Conservation (phyloP, 2,113 vertebrate genomes). For the Dromaius novaehollandiae region DNA sequence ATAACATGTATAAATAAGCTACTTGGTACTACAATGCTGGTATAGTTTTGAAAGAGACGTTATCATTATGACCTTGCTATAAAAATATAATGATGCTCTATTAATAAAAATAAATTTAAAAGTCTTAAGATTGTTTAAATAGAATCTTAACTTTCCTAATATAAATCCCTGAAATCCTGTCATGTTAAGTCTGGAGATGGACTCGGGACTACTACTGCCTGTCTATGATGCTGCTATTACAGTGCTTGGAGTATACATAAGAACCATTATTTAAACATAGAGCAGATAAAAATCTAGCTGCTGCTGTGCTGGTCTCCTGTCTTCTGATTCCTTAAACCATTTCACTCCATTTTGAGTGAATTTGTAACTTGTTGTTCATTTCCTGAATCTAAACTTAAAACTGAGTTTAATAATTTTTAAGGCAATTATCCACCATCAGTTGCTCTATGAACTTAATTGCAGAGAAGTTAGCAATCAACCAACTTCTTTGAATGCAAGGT, state of each 20-base stretch:
- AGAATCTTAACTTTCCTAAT: neutral
- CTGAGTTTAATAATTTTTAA: neutral
- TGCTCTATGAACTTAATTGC: neutral
- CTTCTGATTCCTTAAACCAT: neutral
- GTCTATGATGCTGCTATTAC: neutral
- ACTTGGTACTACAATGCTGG: neutral
- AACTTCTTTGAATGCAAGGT: neutral
- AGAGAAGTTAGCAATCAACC: neutral
- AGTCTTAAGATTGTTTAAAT: neutral
- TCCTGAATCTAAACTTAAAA: neutral
- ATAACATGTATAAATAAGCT: neutral
- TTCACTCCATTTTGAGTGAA: neutral
- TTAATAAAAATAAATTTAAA: neutral
- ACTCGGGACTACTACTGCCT: neutral
- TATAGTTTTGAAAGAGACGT: neutral
- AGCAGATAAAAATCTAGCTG: neutral
- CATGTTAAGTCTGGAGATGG: neutral
- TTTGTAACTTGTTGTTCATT: neutral
- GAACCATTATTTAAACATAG: neutral
- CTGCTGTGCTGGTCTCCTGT: neutral
- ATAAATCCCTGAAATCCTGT: neutral
- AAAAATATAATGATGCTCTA: neutral
- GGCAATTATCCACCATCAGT: neutral
- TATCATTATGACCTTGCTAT: neutral
- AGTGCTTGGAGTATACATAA: neutral